phyloP scores from a whole-genome alignment of 2,888 invertebrate genomes.

The Nowickia ferox region DNA sequence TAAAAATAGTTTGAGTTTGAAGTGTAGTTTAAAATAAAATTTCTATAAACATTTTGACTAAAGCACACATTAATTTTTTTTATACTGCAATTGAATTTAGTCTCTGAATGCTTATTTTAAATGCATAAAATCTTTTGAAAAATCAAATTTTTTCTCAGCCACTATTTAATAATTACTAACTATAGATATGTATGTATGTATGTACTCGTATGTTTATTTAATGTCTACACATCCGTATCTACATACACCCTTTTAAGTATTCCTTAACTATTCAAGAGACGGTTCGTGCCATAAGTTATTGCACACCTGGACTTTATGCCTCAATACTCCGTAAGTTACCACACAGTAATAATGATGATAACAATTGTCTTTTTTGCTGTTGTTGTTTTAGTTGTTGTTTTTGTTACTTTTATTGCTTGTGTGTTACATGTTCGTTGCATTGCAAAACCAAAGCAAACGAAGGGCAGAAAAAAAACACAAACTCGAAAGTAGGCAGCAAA shows the following conservation, averaged over 20 bases:
- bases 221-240: neutral
- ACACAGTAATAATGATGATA: slow-evolving; percentile 60
- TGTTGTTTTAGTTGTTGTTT: slow-evolving; percentile 32
- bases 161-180: neutral
- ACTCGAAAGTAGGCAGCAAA: neutral
- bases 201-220: no score
- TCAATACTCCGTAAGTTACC: slow-evolving; percentile 74
- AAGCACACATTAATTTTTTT: no score
- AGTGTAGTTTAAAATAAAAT: no score
- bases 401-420: slow-evolving; percentile 30
- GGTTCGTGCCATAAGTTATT: slow-evolving; percentile 75
- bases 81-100: no score
- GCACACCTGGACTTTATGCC: slow-evolving; percentile 77
- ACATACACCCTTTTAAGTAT: neutral
- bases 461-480: neutral
- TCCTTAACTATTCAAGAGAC: slow-evolving; percentile 20
- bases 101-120: neutral
- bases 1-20: no score
- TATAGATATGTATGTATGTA: neutral
- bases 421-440: neutral
- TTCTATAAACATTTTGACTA: no score
- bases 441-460: neutral
- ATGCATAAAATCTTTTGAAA: neutral
- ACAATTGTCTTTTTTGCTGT: slow-evolving; percentile 38
- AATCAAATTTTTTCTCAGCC: neutral